A percentile compares a stretch with the other conserved stretches of the same genome.
Evolutionary conservation across 2,797 vertebrate genomes (phyloP).

Genomic region (Euthynnus affinis): DNA sequence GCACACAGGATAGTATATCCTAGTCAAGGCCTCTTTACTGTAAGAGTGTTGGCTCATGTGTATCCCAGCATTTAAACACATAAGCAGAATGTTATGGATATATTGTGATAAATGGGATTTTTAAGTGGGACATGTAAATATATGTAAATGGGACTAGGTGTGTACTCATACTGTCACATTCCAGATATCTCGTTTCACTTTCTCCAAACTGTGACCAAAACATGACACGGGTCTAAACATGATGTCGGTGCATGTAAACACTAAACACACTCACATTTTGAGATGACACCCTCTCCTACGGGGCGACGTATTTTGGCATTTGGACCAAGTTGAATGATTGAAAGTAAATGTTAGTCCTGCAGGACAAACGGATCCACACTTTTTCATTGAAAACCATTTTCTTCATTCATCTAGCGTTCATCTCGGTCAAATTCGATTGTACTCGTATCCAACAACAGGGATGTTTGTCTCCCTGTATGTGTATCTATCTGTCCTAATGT

Average conservation of each 20-base stretch:
- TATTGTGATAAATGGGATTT: background rate
- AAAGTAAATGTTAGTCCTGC: slow-evolving; percentile 11
- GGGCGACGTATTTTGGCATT: background rate
- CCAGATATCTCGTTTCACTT: slow-evolving; percentile 1
- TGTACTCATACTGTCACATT: slow-evolving; percentile 40
- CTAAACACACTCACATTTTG: slow-evolving; percentile 38
- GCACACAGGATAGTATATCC: slow-evolving; percentile 11
- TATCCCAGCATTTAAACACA: background rate
- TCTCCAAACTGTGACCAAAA: slow-evolving; percentile 6
- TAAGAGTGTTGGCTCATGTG: background rate
- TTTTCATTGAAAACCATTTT: background rate
- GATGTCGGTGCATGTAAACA: slow-evolving; percentile 42
- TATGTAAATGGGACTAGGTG: slow-evolving; percentile 15
- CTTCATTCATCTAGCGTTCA: background rate
- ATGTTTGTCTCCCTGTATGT: slow-evolving; percentile 31
- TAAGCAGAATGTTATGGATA: background rate
- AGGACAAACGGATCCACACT: background rate
- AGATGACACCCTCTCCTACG: background rate
- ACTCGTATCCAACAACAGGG: slow-evolving; percentile 34
- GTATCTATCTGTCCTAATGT: slow-evolving; percentile 24
- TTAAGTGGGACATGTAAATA: slow-evolving; percentile 37
- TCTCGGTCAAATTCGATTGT: background rate
- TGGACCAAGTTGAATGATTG: slow-evolving; percentile 16
- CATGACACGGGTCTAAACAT: background rate
- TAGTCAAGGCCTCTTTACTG: background rate